Conservation (phyloP, 92 coral and sea anemone genomes). For the Epizoanthus rinbou region DNA sequence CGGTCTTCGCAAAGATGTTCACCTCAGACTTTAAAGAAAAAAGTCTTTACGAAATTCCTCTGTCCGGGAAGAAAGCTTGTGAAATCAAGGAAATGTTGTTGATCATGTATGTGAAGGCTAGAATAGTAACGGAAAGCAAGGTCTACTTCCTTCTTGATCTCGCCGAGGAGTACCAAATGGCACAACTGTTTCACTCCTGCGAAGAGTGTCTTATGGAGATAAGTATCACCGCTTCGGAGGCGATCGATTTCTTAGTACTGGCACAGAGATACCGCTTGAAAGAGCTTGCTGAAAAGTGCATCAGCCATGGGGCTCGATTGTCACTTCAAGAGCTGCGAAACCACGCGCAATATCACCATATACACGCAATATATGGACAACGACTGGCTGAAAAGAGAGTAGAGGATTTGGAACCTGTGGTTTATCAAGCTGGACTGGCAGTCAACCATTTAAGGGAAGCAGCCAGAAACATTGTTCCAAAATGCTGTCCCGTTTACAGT, state of each 20-base stretch:
- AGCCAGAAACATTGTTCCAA: too few species aligned
- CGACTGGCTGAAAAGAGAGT: too few species aligned
- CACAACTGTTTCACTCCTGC: neutral
- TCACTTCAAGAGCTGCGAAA: neutral
- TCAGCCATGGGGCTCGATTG: neutral
- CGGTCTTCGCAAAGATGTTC: slow-evolving; percentile 2
- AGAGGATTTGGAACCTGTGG: too few species aligned
- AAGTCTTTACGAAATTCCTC: neutral
- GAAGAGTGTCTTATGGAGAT: neutral
- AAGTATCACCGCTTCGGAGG: neutral
- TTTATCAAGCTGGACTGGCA: too few species aligned
- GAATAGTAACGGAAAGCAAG: neutral
- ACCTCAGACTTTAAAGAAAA: slow-evolving; percentile 13
- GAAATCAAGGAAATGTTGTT: slow-evolving; percentile 2
- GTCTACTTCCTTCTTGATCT: slow-evolving; percentile 1
- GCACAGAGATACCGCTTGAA: neutral
- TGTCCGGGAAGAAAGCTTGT: neutral
- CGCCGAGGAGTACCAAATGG: slow-evolving; percentile 7
- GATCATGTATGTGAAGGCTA: neutral
- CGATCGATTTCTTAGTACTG: neutral
- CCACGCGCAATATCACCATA: neutral
- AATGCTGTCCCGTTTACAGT: too few species aligned
- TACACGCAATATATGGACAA: neutral
- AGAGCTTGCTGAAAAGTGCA: neutral
- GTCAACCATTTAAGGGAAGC: too few species aligned